Conservation (phyloP, 1,140 invertebrate genomes). For the Pseudomyrmex flavicornis region DNA sequence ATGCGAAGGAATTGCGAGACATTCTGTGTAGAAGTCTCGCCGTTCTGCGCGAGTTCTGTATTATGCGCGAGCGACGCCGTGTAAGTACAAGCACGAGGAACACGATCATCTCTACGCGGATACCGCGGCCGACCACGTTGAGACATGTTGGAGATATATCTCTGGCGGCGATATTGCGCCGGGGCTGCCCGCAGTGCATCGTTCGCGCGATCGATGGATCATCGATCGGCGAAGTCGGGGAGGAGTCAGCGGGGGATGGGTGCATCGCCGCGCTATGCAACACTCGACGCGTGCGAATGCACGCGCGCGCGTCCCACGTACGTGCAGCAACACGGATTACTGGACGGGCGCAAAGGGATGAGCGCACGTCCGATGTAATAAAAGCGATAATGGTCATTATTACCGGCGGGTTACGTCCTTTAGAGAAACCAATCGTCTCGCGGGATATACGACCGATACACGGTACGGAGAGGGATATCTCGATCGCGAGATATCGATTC, state of each 20-base stretch:
- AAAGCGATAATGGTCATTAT: slow-evolving; percentile 60
- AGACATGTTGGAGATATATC: slow-evolving; percentile 65
- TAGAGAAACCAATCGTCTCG: not conserved
- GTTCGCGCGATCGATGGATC: slow-evolving; percentile 74
- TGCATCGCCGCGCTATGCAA: slow-evolving; percentile 53
- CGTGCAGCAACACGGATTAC: slow-evolving; percentile 41
- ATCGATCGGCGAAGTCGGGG: slow-evolving; percentile 65
- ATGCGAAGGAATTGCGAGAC: not conserved
- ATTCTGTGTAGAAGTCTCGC: not conserved
- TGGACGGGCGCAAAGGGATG: slow-evolving; percentile 40
- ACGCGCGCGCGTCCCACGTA: slow-evolving; percentile 48
- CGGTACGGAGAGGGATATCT: slow-evolving; percentile 1
- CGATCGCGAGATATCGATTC: not conserved
- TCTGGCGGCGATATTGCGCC: slow-evolving; percentile 66
- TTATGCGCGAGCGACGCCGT: slow-evolving; percentile 23
- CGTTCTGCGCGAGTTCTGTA: slow-evolving; percentile 7
- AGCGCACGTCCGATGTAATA: slow-evolving; percentile 62
- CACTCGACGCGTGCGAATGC: slow-evolving; percentile 32
- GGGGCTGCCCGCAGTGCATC: slow-evolving; percentile 69
- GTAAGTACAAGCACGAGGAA: slow-evolving; percentile 61
- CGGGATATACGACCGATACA: not conserved
- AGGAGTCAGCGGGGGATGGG: slow-evolving; percentile 65
- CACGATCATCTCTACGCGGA: slow-evolving; percentile 49
- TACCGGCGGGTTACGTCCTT: slow-evolving; percentile 44
- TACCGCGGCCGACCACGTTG: slow-evolving; percentile 42